Base-by-base conservation (phyloP, 1,140 invertebrate species). In the Ephestia elutella region DNA sequence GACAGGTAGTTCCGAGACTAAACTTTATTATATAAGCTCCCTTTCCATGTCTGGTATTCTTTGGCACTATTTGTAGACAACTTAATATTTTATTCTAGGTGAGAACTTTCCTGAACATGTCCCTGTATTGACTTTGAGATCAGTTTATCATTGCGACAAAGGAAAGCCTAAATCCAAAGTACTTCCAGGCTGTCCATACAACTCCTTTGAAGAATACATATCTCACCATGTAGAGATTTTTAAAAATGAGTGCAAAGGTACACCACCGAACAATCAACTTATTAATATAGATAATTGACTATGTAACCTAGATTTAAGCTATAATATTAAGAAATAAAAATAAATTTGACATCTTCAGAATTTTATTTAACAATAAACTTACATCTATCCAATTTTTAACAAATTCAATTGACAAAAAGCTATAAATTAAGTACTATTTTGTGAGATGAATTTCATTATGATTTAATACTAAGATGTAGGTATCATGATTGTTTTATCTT, bases 181-280 rank as follows among this genome's bases (percentile, higher is more conserved):
- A 10, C 63, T 89, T 59, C 51, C 78, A 15, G 63, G 71, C 18
- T 88, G 84, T 48, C 82, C 84, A 49, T 86, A 89, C 57, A 77
- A 77, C 49, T 81, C 86, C 54, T 87, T 89, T 65, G 84, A 89
- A 65, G 70, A 69, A 44, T 88, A 87, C 38, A 87, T 89, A 59
- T 78, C 82, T 66, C 76, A 87, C 49, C 83, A 89, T 71, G 77
- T 89, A 7, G 80, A 88, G 62, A 78, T 86, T 30, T 89, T 89
- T 57, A 87, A 86, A 66, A 80, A 72, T 66, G 87, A 89, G 63
- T 88, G 86, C 57, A 76, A 78, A 63, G 75, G 72, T 28, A 19
- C 68, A 49, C 57, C 59, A 21, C 21, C 66, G 18, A 77, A 20
- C 32, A 75, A 73, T 49, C 75, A 79, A 64, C 55, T 73, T 49